phyloP scores from a whole-genome alignment of 2,888 invertebrate species.

The Drosophila infuscata region DNA sequence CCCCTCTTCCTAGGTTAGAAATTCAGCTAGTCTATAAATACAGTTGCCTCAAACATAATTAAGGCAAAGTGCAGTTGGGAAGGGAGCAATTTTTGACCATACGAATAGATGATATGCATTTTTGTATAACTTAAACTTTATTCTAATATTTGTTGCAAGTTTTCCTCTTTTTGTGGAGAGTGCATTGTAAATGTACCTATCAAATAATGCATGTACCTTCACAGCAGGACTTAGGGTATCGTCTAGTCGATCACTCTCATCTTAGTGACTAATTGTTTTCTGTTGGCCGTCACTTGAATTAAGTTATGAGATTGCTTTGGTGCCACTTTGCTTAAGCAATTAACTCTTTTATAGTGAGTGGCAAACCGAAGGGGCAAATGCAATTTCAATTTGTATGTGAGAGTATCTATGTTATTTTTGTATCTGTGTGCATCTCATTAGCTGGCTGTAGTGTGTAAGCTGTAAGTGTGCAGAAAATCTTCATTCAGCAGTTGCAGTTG shows the following conservation, averaged over 20 bases:
- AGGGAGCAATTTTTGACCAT: background rate
- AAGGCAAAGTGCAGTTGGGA: background rate
- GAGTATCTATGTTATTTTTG: slow-evolving; percentile 4
- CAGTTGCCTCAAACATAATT: background rate
- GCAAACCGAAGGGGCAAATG: slow-evolving; percentile 28
- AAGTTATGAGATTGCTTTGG: slow-evolving; percentile 22
- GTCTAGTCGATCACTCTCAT: background rate
- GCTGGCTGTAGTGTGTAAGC: slow-evolving; percentile 19
- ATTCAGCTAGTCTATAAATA: slow-evolving; percentile 39
- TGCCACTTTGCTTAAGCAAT: slow-evolving; percentile 54
- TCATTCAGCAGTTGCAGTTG: slow-evolving; percentile 51
- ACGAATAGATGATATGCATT: background rate
- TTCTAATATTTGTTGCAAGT: background rate
- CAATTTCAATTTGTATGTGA: slow-evolving; percentile 29
- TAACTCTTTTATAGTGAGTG: slow-evolving; percentile 47
- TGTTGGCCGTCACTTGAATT: slow-evolving; percentile 23
- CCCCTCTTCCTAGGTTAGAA: background rate
- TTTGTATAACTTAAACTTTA: background rate
- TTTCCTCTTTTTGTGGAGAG: too few relatives aligned
- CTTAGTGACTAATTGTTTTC: background rate
- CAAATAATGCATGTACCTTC: background rate
- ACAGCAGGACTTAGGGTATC: background rate
- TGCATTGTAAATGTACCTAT: background rate
- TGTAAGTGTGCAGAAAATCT: slow-evolving; percentile 32
- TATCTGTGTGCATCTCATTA: slow-evolving; percentile 8